Evolutionary conservation across 2,888 invertebrate species (phyloP).

Genomic region (Schrankia costaestrigalis): DNA sequence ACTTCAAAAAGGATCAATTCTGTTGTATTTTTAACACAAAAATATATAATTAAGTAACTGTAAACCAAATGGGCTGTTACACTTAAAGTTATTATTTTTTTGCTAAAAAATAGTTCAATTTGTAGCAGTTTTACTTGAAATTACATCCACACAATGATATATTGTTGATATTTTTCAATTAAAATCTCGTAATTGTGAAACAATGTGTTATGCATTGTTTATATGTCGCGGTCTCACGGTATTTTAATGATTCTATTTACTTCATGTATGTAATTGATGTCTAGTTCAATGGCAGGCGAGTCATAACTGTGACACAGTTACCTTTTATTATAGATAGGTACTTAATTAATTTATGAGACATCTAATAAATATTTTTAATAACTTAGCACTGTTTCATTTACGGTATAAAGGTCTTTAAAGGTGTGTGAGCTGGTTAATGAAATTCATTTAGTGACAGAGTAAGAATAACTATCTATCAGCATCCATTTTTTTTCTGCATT

Average conservation of each 20-base stretch:
- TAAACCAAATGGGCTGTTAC: background rate
- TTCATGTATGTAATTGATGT: conserved; percentile 32
- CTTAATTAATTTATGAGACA: too few relatives aligned
- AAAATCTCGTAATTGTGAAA: conserved; percentile 31
- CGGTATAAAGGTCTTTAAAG: too few relatives aligned
- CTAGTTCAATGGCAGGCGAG: conserved; percentile 46
- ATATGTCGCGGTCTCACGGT: conserved; percentile 41
- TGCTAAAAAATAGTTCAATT: background rate
- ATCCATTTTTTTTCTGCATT: too few relatives aligned
- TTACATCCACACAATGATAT: conserved; percentile 2
- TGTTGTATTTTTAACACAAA: too few relatives aligned
- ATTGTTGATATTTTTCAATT: conserved; percentile 16
- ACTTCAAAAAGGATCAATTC: too few relatives aligned
- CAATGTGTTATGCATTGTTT: conserved; percentile 34
- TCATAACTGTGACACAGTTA: conserved; percentile 4
- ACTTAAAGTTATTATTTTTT: background rate
- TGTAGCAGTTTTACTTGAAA: background rate
- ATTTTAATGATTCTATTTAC: conserved; percentile 35
- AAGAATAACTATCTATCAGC: too few relatives aligned
- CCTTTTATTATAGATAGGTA: too few relatives aligned
- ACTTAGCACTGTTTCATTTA: too few relatives aligned
- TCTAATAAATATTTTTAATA: too few relatives aligned
- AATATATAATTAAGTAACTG: too few relatives aligned
- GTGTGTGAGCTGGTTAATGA: too few relatives aligned
- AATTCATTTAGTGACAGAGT: too few relatives aligned